Evolutionary conservation across 2,888 invertebrate genomes (phyloP), one percentile per base, ranked within the genome.

Genomic region (Cheilosia soror): DNA sequence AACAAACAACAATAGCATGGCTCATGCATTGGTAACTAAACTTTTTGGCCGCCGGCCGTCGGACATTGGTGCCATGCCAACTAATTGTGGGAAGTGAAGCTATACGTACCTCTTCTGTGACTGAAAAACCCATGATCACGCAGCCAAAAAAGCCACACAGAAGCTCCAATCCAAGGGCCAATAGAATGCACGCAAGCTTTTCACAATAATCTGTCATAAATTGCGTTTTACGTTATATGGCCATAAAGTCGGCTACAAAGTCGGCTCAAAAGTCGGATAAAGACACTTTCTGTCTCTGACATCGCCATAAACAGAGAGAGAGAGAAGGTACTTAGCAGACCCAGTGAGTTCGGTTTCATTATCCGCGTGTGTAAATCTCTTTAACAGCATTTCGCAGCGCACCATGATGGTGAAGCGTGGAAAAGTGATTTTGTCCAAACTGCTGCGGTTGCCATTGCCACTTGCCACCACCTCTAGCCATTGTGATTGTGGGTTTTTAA

Each of bases 1-100:
- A 80, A 62, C 58, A 13, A 44, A 20, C 29, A 53, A 72, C 79
- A 60, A 79, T 65, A 58, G 57, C 57, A 72, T 42, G 9, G 65
- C 53, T 47, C 44, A 66, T 60, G 79, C 33, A 53, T 72, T 60
- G 37, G 7, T 27, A 66, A 55, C 27, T 58, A 3, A 65, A 55
- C 33, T 51, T 9, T 31, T 62, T 20, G 33, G 20, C 5, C 31
- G 13, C 25, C 25, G 31, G n/a, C n/a, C 27, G 37, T 47, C 57
- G 69, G 68, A 57, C 49, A 60, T 44, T 13, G 42, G 20, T 20
- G 20, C 20, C 20, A 29, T 62, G 31, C 31, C 25, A 42, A 29
- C 53, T 42, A 72, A 72, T 62, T 72, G 55, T 63, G 31, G 63
- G 13, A 53, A 62, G 63, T 44, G 33, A 25, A 51, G 20, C 20